phyloP scores from a whole-genome alignment of 2,113 vertebrate genomes.

The Mastomys coucha region DNA sequence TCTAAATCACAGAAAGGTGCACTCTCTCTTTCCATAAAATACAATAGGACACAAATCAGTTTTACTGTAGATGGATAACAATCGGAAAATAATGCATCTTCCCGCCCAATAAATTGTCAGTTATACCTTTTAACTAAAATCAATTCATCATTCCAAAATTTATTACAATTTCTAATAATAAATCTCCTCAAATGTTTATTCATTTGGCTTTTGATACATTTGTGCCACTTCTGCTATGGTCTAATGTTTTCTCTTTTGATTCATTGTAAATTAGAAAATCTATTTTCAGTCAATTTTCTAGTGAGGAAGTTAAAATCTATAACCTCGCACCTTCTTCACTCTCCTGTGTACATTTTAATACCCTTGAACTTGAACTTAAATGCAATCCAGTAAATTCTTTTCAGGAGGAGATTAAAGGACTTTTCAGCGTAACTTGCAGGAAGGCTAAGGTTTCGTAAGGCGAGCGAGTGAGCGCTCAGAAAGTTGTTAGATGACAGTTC shows the following conservation, averaged over 20 bases:
- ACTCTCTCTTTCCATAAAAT: conserved; percentile 99
- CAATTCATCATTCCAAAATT: conserved; percentile 98
- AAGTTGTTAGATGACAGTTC: conserved; percentile 61
- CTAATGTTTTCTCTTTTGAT: conserved; percentile 97
- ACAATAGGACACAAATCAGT: conserved; percentile 99
- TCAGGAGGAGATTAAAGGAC: conserved; percentile 87
- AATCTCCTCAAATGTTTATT: conserved; percentile 99
- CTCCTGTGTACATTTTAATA: conserved; percentile 90
- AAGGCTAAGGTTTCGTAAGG: conserved; percentile 83
- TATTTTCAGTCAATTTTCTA: conserved; percentile 98
- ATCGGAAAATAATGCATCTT: conserved; percentile 99
- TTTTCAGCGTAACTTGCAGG: conserved; percentile 84
- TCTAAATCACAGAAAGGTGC: conserved; percentile 99
- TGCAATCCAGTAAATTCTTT: conserved; percentile 86
- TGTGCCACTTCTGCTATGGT: conserved; percentile 99
- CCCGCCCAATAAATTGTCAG: conserved; percentile 99
- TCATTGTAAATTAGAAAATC: conserved; percentile 99
- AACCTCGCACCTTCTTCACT: conserved; percentile 86
- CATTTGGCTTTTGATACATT: conserved; percentile 99
- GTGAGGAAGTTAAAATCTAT: conserved; percentile 96
- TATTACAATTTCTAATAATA: conserved; percentile 98
- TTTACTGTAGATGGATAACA: conserved; percentile 99
- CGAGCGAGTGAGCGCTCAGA: conserved; percentile 64
- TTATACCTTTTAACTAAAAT: conserved; percentile 99
- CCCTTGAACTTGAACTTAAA: conserved; percentile 90